These are phyloP conservation scores for Notechis scutatus DNA, from an alignment of 2,113 vertebrate genomes.

Conservation along the genomic window DNA sequence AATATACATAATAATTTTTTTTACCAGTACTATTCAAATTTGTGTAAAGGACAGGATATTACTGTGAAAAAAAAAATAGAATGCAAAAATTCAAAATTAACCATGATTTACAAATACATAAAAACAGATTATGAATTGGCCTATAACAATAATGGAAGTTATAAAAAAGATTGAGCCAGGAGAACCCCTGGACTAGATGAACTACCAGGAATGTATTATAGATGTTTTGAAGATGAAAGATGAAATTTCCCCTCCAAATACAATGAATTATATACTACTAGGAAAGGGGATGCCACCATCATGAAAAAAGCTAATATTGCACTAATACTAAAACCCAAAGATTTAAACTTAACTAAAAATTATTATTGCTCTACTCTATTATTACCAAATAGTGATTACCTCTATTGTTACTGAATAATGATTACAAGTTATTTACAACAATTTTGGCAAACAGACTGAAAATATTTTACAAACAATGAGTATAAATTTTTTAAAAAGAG, in stretches of 20 bases:
- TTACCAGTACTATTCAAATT: neutral
- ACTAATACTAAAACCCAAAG: neutral
- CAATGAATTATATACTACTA: neutral
- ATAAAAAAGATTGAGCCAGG: neutral
- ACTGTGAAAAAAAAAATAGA: neutral
- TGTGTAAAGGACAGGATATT: neutral
- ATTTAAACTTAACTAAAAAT: neutral
- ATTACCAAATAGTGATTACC: neutral
- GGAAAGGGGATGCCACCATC: neutral
- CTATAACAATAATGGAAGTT: neutral
- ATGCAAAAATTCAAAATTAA: neutral
- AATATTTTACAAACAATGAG: neutral
- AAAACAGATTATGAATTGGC: neutral
- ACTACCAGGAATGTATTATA: neutral
- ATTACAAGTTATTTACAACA: neutral
- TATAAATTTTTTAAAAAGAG: neutral
- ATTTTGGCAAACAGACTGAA: neutral
- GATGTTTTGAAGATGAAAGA: neutral
- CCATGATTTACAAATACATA: neutral
- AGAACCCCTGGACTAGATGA: neutral
- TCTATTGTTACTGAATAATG: neutral
- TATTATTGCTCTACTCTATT: neutral
- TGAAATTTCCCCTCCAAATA: no score
- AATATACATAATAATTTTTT: neutral
- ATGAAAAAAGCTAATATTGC: neutral